Evolutionary conservation across 2,797 vertebrate species (phyloP).

Genomic region (Salarias fasciatus): DNA sequence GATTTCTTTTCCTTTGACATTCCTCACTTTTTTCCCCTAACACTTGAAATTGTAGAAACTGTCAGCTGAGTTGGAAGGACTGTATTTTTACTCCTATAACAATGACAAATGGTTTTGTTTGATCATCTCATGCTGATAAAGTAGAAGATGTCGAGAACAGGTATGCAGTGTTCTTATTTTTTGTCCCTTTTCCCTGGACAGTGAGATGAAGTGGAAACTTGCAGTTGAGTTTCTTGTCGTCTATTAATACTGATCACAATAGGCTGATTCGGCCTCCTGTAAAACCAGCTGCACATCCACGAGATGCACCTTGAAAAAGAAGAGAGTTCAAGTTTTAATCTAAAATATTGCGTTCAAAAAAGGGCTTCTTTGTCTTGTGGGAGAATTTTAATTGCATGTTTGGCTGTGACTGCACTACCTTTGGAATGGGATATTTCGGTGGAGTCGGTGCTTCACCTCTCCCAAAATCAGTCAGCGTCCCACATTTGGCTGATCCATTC

Average conservation of each 20-base stretch:
- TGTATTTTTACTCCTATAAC: too few species aligned
- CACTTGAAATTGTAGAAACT: too few species aligned
- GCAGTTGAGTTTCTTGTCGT: slow-evolving; percentile 16
- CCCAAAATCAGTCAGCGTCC: slow-evolving; percentile 85
- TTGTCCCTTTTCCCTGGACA: not conserved
- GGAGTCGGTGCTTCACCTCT: slow-evolving; percentile 79
- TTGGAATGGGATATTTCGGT: slow-evolving; percentile 86
- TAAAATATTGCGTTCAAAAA: not conserved
- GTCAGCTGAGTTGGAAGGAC: too few species aligned
- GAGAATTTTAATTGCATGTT: not conserved
- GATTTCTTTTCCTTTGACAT: too few species aligned
- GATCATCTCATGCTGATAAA: too few species aligned
- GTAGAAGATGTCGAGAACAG: too few species aligned
- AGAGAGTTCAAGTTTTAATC: slow-evolving; percentile 15
- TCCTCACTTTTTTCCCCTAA: too few species aligned
- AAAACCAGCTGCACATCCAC: slow-evolving; percentile 84
- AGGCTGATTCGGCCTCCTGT: slow-evolving; percentile 76
- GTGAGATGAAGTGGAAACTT: slow-evolving; percentile 10
- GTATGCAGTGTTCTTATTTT: too few species aligned
- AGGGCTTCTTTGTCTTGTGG: not conserved
- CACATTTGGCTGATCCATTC: slow-evolving; percentile 86
- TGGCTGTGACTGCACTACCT: slow-evolving; percentile 77
- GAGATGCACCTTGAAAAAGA: slow-evolving; percentile 82
- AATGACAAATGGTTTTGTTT: too few species aligned
- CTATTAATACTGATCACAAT: slow-evolving; percentile 17